Conservation (phyloP, 2,888 invertebrate species). For the Parascotia fuliginaria region DNA sequence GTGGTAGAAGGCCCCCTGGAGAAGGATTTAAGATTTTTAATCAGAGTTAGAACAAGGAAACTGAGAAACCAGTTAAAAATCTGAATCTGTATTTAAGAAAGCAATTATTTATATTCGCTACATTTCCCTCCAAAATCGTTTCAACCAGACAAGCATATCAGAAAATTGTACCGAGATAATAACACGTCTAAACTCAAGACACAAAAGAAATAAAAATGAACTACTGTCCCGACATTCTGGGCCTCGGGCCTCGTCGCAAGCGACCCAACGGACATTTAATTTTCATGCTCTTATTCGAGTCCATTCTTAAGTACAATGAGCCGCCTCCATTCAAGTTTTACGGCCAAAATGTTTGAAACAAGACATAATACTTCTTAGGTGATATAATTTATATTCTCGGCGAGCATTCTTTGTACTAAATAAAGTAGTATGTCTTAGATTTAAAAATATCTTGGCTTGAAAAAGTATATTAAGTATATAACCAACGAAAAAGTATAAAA, state of each 20-base stretch:
- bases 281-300: slow-evolving; percentile 48
- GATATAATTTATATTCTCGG: slow-evolving; percentile 12
- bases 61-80: no score
- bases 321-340: slow-evolving; percentile 32
- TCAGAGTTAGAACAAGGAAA: no score
- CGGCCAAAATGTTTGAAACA: slow-evolving; percentile 20
- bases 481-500: no score
- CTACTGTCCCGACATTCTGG: slow-evolving; percentile 11
- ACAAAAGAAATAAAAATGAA: slow-evolving; percentile 25
- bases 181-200: slow-evolving; percentile 13
- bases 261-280: slow-evolving; percentile 49
- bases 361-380: slow-evolving; percentile 9
- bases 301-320: slow-evolving; percentile 35
- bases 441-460: no score
- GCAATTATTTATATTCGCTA: neutral
- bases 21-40: no score
- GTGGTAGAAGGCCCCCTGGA: no score
- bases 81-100: neutral
- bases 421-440: neutral
- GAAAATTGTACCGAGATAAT: slow-evolving; percentile 17
- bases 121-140: neutral
- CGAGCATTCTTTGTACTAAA: slow-evolving; percentile 1
- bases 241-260: slow-evolving; percentile 16
- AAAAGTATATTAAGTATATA: no score
- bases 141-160: slow-evolving; percentile 1